Conservation (phyloP, 2,888 invertebrate species). For the Hoplodrina blanda region DNA sequence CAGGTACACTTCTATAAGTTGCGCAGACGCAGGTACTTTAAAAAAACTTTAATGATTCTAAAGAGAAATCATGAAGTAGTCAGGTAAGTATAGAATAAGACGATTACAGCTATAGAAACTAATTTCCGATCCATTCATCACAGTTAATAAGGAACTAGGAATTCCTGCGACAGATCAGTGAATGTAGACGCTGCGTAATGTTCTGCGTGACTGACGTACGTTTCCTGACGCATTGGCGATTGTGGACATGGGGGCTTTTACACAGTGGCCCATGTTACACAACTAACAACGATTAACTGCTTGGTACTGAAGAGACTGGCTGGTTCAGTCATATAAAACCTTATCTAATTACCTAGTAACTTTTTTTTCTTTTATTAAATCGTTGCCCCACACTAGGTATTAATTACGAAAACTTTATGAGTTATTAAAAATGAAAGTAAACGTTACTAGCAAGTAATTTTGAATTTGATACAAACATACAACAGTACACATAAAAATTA, state of each 20-base stretch:
- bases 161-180: slow-evolving; percentile 35
- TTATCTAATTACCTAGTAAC: too few relatives aligned
- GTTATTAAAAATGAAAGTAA: too few relatives aligned
- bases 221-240: slow-evolving; percentile 24
- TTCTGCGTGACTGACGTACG: slow-evolving; percentile 9
- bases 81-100: slow-evolving; percentile 24
- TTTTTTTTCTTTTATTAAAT: too few relatives aligned
- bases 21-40: background rate
- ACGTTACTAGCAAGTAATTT: too few relatives aligned
- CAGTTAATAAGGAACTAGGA: slow-evolving; percentile 46
- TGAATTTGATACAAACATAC: too few relatives aligned
- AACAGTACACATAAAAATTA: too few relatives aligned
- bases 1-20: background rate
- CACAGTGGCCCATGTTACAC: background rate
- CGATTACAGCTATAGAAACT: slow-evolving; percentile 21
- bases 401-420: too few relatives aligned
- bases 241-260: background rate
- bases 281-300: background rate
- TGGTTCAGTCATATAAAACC: too few relatives aligned
- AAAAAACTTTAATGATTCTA: slow-evolving; percentile 6
- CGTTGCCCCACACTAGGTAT: too few relatives aligned
- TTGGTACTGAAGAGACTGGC: too few relatives aligned
- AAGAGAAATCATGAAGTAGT: slow-evolving; percentile 40
- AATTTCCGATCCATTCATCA: slow-evolving; percentile 45
- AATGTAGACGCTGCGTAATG: background rate